A percentile compares a stretch with the other conserved stretches of the same genome.
phyloP scores from a whole-genome alignment of 2,113 vertebrate genomes.

The Lepus timidus region DNA sequence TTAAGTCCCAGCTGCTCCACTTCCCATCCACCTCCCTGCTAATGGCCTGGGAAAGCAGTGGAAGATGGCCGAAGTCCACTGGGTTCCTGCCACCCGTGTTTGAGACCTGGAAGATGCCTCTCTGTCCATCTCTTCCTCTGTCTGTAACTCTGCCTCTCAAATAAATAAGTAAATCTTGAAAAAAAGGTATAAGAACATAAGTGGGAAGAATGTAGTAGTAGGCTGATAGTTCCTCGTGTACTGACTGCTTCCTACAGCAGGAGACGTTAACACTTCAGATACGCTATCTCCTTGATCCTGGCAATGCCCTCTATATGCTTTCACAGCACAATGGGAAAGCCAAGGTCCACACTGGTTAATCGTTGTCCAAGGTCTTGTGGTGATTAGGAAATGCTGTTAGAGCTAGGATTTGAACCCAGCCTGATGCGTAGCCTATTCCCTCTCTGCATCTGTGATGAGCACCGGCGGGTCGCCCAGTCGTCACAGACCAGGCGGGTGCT shows the following conservation, averaged over 20 bases:
- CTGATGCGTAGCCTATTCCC: neutral
- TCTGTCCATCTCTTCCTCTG: no score
- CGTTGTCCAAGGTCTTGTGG: neutral
- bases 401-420: neutral
- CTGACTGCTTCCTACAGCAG: neutral
- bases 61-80: no score
- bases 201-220: neutral
- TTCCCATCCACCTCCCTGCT: no score
- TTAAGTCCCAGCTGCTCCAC: no score
- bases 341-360: neutral
- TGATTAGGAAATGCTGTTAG: neutral
- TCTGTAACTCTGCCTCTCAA: no score
- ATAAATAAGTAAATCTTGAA: no score
- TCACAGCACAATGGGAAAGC: neutral
- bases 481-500: neutral
- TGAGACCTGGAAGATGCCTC: no score
- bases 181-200: neutral
- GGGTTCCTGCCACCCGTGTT: no score
- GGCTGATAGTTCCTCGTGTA: neutral
- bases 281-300: neutral
- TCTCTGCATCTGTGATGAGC: neutral
- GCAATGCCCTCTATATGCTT: neutral
- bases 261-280: neutral
- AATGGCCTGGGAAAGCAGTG: no score
- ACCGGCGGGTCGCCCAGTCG: neutral